Base-by-base conservation (phyloP, 2,113 vertebrate species). In the Glareola pratincola region DNA sequence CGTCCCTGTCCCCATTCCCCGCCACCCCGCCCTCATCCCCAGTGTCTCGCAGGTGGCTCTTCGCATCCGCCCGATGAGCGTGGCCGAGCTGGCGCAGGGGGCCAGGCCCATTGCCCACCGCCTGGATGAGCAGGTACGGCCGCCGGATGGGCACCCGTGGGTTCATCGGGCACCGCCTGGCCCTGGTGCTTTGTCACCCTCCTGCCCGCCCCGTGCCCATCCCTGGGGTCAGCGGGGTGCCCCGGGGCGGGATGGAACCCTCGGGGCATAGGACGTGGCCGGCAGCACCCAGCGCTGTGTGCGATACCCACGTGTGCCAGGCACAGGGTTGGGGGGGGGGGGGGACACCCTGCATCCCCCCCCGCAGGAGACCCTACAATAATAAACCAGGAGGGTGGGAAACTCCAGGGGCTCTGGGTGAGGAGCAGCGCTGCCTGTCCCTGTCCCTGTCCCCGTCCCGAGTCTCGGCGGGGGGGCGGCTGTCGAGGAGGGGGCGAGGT, bases 61-160 rank as follows among this genome's bases (percentile, higher is more conserved):
- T 92, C 98, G 99, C 90, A 98, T 99, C 93, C 98, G 99, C 54
- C 99, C 99, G 62, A 98, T 99, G 95, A 99, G 98, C 29, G 97
- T 98, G 90, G 98, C 98, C 0, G 99, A 99, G 96, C 97, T 98
- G 96, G 99, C 99, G 54, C 99, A 99, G 94, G 98, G 97, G 66
- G 99, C 99, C 59, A 97, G 98, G 3, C 97, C 98, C 51, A 98
- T 99, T 37, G 99, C 99, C 77, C 99, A 99, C 95, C 97, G 98
- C 96, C 88, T 99, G 89, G 99, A 99, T 1, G 98, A 99, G 39
- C 99, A 99, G 99, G 99, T 99, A 97, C 39, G 88, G 47, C 22
- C 86, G 36, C 10, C 10, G 30, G 43, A 32, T 4, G 20, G 74
- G 57, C 27, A 50, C 27, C 21, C 15, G 0, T 1, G 12, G 57